These are phyloP conservation scores for Eilema griseolum DNA, from an alignment of 2,888 invertebrate genomes.

Conservation along the genomic window DNA sequence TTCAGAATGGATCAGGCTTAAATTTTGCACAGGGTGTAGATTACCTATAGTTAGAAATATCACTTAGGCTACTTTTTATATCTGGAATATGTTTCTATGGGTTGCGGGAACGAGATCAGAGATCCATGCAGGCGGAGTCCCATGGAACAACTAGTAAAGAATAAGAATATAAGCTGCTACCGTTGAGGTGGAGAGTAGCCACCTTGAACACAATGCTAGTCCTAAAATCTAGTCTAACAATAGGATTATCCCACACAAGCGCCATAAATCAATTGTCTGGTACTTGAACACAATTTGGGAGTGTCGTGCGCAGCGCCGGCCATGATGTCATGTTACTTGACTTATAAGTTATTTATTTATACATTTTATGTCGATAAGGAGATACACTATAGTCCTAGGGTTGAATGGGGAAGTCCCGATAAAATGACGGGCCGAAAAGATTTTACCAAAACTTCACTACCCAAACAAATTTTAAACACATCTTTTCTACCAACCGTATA, in stretches of 20 bases:
- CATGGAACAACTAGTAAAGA: neutral
- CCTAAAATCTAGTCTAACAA: constrained; percentile 13
- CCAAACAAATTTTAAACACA: too few relatives aligned
- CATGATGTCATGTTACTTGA: constrained; percentile 11
- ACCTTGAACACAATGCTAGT: neutral
- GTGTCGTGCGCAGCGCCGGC: constrained; percentile 3
- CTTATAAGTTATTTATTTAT: neutral
- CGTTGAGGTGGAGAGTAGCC: neutral
- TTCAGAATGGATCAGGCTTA: too few relatives aligned
- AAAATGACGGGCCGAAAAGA: too few relatives aligned
- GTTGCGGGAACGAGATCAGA: neutral
- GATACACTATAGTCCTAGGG: too few relatives aligned
- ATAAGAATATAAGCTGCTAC: neutral
- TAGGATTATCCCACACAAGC: constrained; percentile 7
- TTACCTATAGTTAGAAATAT: too few relatives aligned
- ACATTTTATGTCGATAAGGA: too few relatives aligned
- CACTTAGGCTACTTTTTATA: neutral
- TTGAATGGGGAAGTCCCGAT: too few relatives aligned
- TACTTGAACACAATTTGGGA: constrained; percentile 17
- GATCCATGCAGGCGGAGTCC: neutral
- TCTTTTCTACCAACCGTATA: too few relatives aligned
- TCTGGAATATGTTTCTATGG: neutral
- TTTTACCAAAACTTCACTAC: too few relatives aligned
- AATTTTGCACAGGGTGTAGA: too few relatives aligned
- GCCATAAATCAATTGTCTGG: constrained; percentile 12